phyloP scores from a whole-genome alignment of 2,888 invertebrate genomes.

The Onchidella celtica region DNA sequence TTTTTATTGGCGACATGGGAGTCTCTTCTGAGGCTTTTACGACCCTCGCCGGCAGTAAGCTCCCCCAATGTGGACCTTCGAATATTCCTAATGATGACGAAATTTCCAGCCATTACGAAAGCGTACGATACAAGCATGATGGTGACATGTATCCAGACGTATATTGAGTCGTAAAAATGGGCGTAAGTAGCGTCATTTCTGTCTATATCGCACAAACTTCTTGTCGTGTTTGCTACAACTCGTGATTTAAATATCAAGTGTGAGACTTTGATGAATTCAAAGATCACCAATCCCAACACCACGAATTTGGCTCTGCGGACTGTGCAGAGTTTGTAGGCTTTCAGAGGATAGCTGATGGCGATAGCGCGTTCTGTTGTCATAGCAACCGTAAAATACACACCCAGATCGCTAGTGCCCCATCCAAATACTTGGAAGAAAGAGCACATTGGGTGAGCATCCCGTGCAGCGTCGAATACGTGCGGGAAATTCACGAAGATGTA shows the following conservation, averaged over 20 bases:
- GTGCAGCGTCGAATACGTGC: slow-evolving; percentile 23
- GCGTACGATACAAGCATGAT: slow-evolving; percentile 62
- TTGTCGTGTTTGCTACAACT: slow-evolving; percentile 50
- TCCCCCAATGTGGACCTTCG: slow-evolving; percentile 46
- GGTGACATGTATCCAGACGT: slow-evolving; percentile 64
- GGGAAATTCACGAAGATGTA: slow-evolving; percentile 68
- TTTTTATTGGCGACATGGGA: slow-evolving; percentile 48
- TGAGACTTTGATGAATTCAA: slow-evolving; percentile 62
- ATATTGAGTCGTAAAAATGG: slow-evolving; percentile 54
- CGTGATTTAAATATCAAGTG: slow-evolving; percentile 57
- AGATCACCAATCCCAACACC: slow-evolving; percentile 51
- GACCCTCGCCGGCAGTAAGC: background rate
- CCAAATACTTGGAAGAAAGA: slow-evolving; percentile 66
- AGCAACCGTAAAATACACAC: slow-evolving; percentile 64
- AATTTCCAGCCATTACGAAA: slow-evolving; percentile 62
- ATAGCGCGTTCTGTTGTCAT: slow-evolving; percentile 70
- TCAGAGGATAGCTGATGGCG: slow-evolving; percentile 66
- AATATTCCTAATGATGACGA: slow-evolving; percentile 62
- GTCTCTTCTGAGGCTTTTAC: slow-evolving; percentile 29
- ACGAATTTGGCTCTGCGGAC: slow-evolving; percentile 60
- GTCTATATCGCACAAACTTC: slow-evolving; percentile 62
- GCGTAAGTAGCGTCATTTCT: slow-evolving; percentile 29
- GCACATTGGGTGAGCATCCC: slow-evolving; percentile 61
- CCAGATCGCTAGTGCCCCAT: slow-evolving; percentile 67
- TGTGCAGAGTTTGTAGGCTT: slow-evolving; percentile 62